These are phyloP conservation scores for Condylura cristata DNA, from an alignment of 2,113 vertebrate species.

Conservation along the genomic window DNA sequence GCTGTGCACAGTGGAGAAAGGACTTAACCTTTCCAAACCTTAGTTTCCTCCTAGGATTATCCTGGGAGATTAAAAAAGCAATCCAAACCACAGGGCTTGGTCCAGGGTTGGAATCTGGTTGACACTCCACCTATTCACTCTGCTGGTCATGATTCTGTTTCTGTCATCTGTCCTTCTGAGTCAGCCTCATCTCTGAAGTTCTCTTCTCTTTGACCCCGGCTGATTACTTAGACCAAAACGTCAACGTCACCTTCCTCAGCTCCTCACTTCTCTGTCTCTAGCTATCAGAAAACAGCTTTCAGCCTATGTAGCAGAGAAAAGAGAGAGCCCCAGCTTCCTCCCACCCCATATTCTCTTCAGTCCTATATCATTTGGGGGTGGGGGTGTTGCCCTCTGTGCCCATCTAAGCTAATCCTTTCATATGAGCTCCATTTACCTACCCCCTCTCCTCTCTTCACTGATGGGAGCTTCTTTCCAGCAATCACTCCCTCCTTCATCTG, in stretches of 20 bases:
- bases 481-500: not conserved
- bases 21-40: not conserved
- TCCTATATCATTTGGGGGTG: not conserved
- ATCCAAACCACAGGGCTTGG: fast-evolving
- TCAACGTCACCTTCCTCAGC: not conserved
- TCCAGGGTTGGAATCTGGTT: not conserved
- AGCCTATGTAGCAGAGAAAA: not conserved
- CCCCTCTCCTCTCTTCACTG: too few relatives aligned
- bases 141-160: not conserved
- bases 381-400: not conserved
- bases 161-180: not conserved
- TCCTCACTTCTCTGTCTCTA: not conserved
- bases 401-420: too few relatives aligned
- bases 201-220: not conserved
- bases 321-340: not conserved
- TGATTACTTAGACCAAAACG: not conserved
- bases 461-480: not conserved
- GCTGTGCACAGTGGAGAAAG: not conserved
- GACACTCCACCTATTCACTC: too few relatives aligned
- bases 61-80: not conserved
- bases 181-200: not conserved
- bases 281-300: not conserved
- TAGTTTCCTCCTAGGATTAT: not conserved
- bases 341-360: not conserved
- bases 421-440: not conserved